Conservation (phyloP, 2,797 vertebrate genomes). For the Lepilemur ruficaudatus region DNA sequence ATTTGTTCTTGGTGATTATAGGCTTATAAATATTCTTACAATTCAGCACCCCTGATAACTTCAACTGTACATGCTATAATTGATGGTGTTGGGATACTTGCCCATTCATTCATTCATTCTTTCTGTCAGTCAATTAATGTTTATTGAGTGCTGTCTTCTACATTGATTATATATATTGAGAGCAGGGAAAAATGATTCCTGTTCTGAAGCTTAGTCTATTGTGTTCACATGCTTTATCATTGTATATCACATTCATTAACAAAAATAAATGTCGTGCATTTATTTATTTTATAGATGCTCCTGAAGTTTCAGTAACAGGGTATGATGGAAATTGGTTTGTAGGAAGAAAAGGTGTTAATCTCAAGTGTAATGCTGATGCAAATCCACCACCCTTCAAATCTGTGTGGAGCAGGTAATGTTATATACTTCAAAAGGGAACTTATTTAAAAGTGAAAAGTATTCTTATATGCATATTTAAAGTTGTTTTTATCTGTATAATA, state of each 20-base stretch:
- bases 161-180: neutral
- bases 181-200: neutral
- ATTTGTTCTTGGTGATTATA: conserved; percentile 27
- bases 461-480: neutral
- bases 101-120: neutral
- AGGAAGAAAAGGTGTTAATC: conserved; percentile 92
- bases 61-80: neutral
- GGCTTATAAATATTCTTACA: neutral
- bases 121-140: neutral
- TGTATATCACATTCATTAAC: neutral
- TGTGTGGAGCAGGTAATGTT: conserved; percentile 92
- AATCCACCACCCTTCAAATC: conserved; percentile 93
- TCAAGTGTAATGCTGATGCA: conserved; percentile 94
- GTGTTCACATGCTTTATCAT: neutral
- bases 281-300: conserved; percentile 89
- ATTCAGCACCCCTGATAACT: neutral
- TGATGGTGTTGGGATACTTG: neutral
- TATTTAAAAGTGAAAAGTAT: neutral
- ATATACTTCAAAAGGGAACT: conserved; percentile 12
- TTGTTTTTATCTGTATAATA: neutral
- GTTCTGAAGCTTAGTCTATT: neutral
- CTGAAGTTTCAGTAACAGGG: conserved; percentile 91
- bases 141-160: neutral
- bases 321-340: conserved; percentile 93
- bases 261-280: neutral